Base-by-base conservation (phyloP, 2,888 invertebrate species). In the Caenorhabditis sulstoni region DNA sequence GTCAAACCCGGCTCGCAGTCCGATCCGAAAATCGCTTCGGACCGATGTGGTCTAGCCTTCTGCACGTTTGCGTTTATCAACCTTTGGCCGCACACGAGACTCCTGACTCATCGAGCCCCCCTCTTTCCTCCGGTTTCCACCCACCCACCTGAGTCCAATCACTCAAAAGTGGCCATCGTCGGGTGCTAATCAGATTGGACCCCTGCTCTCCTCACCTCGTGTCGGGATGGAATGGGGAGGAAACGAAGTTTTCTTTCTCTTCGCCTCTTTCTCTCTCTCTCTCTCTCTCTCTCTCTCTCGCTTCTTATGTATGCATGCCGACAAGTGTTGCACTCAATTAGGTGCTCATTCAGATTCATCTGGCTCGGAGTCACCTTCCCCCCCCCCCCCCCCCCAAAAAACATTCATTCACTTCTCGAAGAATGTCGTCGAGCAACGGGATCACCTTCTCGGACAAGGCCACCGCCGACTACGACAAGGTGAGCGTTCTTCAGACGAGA, bases 81-180 rank as follows among this genome's bases (percentile, higher is more conserved):
- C 29, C 67, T 67, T 67, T 67, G 57, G 29, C 29, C 7, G 4
- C 29, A 29, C 29, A 29, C 29, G 29, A 29, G 29, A 29, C 29
- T 29, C 29, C 29, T 29, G 58, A 47, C 67, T 47, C 57, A 18
- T 57, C 41, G 18, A 14, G 14, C 14, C 23, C 29, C 12, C 3
- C 16, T 16, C 12, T 11, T 1, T 67, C 58, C 67, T 58, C 7
- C 16, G 8, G 7, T 11, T 1, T 67, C 58, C 67, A 58, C 7
- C 45, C 67, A 58, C 67, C 67, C 67, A 67, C 67, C 67, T 58
- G 58, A n/a, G 29, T 29, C 29, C 67, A 67, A 67, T 67, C 67
- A 67, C 41, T 67, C 67, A 67, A 47, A 59, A 20, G 16, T 57
- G 20, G 18, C 37, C 37, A 9, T 55, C 41, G 18, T 3, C 3